Percentiles rank a stretch among this genome's conserved stretches.
Conservation (phyloP, 2,797 vertebrate genomes). For the Poecilia velifera region DNA sequence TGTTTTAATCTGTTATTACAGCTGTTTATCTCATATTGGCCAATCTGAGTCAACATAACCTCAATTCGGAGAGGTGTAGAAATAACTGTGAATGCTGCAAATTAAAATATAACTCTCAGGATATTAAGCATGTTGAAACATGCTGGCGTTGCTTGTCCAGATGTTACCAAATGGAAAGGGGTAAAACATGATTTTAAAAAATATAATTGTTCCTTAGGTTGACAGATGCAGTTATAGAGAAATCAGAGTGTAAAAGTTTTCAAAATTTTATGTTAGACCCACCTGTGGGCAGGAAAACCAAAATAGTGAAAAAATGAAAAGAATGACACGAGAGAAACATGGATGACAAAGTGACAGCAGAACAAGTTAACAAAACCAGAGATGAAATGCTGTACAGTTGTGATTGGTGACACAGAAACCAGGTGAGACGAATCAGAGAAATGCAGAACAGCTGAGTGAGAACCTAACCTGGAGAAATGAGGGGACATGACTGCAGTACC, state of each 20-base stretch:
- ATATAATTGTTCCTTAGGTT: background rate
- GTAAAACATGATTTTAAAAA: background rate
- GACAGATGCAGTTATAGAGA: background rate
- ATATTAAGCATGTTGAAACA: background rate
- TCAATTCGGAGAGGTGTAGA: background rate
- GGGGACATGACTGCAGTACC: background rate
- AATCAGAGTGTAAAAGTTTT: background rate
- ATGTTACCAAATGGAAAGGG: background rate
- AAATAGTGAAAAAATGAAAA: background rate
- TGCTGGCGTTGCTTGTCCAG: background rate
- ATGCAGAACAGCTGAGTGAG: background rate
- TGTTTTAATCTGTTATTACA: background rate
- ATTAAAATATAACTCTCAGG: background rate
- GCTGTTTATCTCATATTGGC: background rate
- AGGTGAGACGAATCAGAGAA: background rate
- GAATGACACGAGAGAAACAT: background rate
- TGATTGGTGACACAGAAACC: background rate
- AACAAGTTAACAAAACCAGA: background rate
- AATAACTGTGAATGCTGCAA: constrained; percentile 10
- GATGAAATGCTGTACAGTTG: background rate
- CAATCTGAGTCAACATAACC: background rate
- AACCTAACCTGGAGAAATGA: background rate
- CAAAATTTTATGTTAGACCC: background rate
- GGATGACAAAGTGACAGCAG: background rate
- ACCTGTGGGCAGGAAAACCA: background rate